Evolutionary conservation across 37 sponge, comb jelly and placozoan species (phyloP).

Genomic region (Geodia barretti): DNA sequence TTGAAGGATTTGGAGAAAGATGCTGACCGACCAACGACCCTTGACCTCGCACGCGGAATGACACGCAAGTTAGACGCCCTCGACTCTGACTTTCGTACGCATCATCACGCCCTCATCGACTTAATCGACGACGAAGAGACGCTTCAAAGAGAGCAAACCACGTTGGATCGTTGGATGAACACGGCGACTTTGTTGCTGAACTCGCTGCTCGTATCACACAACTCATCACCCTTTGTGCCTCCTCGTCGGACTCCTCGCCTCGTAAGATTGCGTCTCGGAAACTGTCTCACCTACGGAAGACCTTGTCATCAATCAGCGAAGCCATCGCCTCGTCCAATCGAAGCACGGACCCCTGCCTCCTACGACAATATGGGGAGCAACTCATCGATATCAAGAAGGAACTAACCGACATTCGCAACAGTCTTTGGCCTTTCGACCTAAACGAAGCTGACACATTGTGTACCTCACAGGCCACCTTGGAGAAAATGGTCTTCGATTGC

Average conservation of each 20-base stretch:
- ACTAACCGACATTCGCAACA: not conserved
- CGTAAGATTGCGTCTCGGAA: not conserved
- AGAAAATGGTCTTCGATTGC: conserved; percentile 14
- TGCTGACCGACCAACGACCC: too few species aligned
- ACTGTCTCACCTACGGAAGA: not conserved
- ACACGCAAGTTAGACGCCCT: too few species aligned
- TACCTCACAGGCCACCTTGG: not conserved
- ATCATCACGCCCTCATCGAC: too few species aligned
- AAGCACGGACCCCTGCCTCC: not conserved
- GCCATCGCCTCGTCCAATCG: not conserved
- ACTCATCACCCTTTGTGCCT: not conserved
- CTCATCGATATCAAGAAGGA: not conserved
- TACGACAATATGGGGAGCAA: not conserved
- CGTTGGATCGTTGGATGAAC: too few species aligned
- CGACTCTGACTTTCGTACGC: too few species aligned
- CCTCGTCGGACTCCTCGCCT: not conserved
- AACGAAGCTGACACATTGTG: not conserved
- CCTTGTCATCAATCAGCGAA: not conserved
- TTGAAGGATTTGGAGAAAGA: too few species aligned
- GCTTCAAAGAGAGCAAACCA: too few species aligned
- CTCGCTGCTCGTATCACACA: too few species aligned
- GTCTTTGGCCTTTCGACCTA: not conserved
- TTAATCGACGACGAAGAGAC: too few species aligned
- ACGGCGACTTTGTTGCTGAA: too few species aligned
- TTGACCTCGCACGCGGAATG: too few species aligned